Evolutionary conservation across 2,113 vertebrate species (phyloP).

Genomic region (Corythaixoides concolor): DNA sequence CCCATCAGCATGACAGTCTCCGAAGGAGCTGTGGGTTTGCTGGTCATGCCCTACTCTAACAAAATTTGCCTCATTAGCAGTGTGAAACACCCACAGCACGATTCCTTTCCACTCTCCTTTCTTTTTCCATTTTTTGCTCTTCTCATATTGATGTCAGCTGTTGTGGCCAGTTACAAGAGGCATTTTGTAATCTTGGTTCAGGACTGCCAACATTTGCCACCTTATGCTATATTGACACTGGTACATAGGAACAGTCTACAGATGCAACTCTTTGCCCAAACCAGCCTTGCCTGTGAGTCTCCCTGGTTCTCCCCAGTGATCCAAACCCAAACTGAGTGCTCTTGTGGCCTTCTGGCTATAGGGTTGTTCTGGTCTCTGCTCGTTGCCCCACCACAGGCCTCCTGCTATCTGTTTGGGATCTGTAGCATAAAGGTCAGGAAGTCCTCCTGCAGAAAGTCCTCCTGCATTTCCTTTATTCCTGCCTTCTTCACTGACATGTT

Average conservation of each 20-base stretch:
- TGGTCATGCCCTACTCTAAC: background rate
- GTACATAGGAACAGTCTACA: background rate
- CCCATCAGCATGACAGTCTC: fast-evolving
- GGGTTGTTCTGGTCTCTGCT: background rate
- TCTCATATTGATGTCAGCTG: background rate
- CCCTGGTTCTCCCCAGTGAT: background rate
- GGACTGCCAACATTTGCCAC: background rate
- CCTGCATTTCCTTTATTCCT: background rate
- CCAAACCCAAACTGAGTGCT: background rate
- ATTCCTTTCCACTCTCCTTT: background rate
- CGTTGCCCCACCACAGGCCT: fast-evolving
- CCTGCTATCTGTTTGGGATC: background rate
- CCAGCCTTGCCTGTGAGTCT: background rate
- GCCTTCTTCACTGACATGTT: background rate
- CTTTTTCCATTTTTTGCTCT: background rate
- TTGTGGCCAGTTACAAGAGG: background rate
- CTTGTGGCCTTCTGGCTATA: background rate
- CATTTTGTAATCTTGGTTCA: background rate
- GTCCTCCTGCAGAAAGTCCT: background rate
- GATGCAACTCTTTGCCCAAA: background rate
- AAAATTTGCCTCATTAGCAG: background rate
- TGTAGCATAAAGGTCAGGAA: background rate
- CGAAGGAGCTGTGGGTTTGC: background rate
- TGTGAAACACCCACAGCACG: background rate
- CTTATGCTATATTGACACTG: background rate